A percentile compares a stretch with the other conserved stretches of the same genome.
phyloP scores from a whole-genome alignment of 2,113 vertebrate genomes.

The Pyrgilauda ruficollis region DNA sequence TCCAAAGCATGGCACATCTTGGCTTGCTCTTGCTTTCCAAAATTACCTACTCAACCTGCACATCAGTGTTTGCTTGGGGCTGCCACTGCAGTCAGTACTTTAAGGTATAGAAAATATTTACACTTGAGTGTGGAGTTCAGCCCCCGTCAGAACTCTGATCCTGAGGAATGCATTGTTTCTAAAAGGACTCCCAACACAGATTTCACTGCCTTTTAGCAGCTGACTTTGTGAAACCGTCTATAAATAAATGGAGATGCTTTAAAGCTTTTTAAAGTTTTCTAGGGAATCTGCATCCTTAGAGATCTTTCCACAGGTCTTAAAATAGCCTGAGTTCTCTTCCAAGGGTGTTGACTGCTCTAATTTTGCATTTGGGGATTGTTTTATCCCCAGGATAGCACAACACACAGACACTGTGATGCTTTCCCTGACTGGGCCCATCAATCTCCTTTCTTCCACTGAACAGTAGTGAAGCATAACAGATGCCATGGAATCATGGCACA shows the following conservation, averaged over 20 bases:
- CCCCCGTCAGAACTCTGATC: background rate
- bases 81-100: background rate
- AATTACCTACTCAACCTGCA: background rate
- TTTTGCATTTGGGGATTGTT: background rate
- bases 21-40: background rate
- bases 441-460: background rate
- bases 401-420: background rate
- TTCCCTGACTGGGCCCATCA: background rate
- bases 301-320: background rate
- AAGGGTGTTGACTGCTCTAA: background rate
- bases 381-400: background rate
- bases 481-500: background rate
- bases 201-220: background rate
- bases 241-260: background rate
- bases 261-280: background rate
- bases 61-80: background rate
- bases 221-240: background rate
- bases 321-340: background rate
- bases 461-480: background rate
- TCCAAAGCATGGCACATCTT: rapidly evolving
- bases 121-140: background rate
- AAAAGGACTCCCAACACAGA: background rate
- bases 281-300: background rate
- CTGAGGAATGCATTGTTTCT: background rate
- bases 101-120: background rate